Conservation (phyloP, 2,113 vertebrate species). For the Platichthys flesus region DNA sequence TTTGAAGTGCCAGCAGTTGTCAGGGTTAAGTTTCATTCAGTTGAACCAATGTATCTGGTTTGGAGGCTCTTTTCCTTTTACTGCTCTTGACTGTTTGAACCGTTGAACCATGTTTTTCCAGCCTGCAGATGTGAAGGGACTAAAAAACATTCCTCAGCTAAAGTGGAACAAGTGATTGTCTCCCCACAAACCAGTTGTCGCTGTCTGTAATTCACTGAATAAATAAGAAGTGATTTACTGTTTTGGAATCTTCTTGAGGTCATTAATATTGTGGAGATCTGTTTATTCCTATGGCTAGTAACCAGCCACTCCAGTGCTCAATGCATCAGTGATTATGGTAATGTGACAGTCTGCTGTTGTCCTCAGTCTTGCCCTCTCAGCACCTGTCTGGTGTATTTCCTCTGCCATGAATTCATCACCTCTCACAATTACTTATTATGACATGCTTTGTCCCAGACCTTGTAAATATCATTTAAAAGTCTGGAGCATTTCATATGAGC, state of each 20-base stretch:
- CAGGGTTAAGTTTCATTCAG: not conserved
- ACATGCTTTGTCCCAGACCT: too few species aligned
- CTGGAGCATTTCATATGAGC: too few species aligned
- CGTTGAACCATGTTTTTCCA: not conserved
- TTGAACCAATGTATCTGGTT: slow-evolving; percentile 32
- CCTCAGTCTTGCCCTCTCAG: too few species aligned
- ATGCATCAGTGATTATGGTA: too few species aligned
- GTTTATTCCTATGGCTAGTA: not conserved
- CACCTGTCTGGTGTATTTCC: too few species aligned
- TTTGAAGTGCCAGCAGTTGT: slow-evolving; percentile 17
- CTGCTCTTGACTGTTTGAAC: slow-evolving; percentile 14
- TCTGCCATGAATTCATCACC: too few species aligned
- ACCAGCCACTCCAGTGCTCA: too few species aligned
- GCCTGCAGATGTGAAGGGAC: slow-evolving; percentile 14
- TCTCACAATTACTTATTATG: too few species aligned
- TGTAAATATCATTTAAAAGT: too few species aligned
- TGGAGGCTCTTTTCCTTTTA: not conserved
- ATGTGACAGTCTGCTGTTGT: too few species aligned
- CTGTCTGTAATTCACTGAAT: not conserved
- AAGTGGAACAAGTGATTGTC: slow-evolving; percentile 6
- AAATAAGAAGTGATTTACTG: not conserved
- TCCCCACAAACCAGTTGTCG: not conserved
- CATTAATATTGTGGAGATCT: not conserved
- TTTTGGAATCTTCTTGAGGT: not conserved
- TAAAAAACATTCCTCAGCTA: slow-evolving; percentile 3